These are phyloP conservation scores for Smutsia gigantea DNA, from an alignment of 2,797 vertebrate genomes.

Conservation along the genomic window DNA sequence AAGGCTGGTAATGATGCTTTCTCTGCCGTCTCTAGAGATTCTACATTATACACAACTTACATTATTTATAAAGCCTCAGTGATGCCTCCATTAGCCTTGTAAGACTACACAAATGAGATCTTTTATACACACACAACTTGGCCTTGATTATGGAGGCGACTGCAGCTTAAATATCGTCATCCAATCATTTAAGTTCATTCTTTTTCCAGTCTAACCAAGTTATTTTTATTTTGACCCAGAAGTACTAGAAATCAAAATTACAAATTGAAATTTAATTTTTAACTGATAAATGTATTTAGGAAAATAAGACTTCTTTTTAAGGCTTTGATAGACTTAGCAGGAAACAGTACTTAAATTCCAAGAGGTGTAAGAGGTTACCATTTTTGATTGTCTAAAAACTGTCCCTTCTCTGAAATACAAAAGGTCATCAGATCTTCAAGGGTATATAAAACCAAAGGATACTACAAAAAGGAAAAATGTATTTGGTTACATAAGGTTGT, in stretches of 20 bases:
- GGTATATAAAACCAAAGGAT: slow-evolving; percentile 67
- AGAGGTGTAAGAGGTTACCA: slow-evolving; percentile 65
- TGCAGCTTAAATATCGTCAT: slow-evolving; percentile 62
- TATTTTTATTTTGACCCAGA: slow-evolving; percentile 54
- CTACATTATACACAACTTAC: slow-evolving; percentile 98
- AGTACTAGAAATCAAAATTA: slow-evolving; percentile 41
- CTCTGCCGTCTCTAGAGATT: slow-evolving; percentile 93
- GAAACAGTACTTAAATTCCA: slow-evolving; percentile 47
- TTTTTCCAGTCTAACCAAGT: slow-evolving; percentile 25
- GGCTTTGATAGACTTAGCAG: slow-evolving; percentile 62
- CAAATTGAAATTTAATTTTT: slow-evolving; percentile 55
- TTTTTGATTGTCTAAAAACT: slow-evolving; percentile 66
- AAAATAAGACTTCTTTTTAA: slow-evolving; percentile 35
- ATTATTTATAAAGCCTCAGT: slow-evolving; percentile 99
- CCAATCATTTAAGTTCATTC: slow-evolving; percentile 65
- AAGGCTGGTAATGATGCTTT: slow-evolving; percentile 99
- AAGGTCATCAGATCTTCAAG: slow-evolving; percentile 73
- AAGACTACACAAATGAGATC: slow-evolving; percentile 91
- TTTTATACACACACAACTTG: slow-evolving; percentile 86
- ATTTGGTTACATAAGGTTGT: slow-evolving; percentile 84
- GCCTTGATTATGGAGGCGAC: slow-evolving; percentile 75
- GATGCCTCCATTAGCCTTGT: slow-evolving; percentile 97
- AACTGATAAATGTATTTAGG: slow-evolving; percentile 21
- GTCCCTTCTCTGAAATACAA: slow-evolving; percentile 66
- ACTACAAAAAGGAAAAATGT: slow-evolving; percentile 73